phyloP scores from a whole-genome alignment of 2,888 invertebrate genomes.

The Pristionchus exspectatus region DNA sequence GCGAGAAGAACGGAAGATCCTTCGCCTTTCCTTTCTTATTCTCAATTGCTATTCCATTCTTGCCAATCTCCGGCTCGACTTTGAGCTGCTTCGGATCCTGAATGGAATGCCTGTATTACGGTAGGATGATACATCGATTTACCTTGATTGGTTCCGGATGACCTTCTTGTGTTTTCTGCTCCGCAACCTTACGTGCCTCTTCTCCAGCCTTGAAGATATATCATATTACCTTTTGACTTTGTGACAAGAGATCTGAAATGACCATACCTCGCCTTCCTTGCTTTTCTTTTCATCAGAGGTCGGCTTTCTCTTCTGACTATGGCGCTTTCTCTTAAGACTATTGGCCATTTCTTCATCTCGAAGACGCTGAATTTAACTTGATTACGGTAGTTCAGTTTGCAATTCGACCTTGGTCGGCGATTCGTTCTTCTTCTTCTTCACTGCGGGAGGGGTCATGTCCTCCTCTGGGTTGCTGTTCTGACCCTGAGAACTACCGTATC shows the following conservation, averaged over 20 bases:
- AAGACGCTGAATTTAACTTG: neutral
- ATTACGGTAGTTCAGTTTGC: neutral
- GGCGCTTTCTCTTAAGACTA: too few relatives aligned
- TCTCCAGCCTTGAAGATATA: neutral
- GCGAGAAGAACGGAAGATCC: neutral
- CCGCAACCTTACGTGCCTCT: neutral
- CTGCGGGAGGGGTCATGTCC: neutral
- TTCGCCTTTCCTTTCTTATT: too few relatives aligned
- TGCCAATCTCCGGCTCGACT: neutral
- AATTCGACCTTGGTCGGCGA: neutral
- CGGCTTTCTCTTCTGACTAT: neutral
- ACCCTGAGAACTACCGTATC: neutral
- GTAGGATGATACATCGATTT: neutral
- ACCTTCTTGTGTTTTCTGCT: neutral
- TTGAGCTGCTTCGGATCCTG: neutral
- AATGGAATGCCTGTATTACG: neutral
- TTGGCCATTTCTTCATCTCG: slow-evolving; percentile 1
- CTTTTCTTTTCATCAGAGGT: neutral
- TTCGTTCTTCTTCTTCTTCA: neutral
- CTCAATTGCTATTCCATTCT: too few relatives aligned
- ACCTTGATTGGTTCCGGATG: neutral
- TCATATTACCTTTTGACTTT: neutral
- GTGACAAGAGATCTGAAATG: neutral
- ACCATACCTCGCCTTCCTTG: neutral
- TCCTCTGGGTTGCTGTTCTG: neutral